Percentiles rank a stretch among this genome's conserved stretches.
Evolutionary conservation across 2,888 invertebrate genomes (phyloP).

Genomic region (Meganola albula): DNA sequence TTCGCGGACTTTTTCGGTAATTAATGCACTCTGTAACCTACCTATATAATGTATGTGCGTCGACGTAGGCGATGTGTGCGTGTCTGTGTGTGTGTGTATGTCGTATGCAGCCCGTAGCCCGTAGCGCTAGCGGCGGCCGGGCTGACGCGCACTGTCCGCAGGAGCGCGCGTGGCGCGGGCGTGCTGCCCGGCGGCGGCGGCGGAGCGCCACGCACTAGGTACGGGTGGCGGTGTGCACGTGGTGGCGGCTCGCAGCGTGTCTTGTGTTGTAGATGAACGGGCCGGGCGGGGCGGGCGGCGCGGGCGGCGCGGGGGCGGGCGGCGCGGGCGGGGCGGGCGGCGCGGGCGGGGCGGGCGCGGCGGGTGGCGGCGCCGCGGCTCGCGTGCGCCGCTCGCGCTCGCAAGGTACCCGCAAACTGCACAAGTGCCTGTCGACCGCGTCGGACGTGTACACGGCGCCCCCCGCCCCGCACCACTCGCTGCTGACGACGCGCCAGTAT

Average conservation of each 20-base stretch:
- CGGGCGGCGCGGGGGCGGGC: slow-evolving; percentile 34
- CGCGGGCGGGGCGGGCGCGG: slow-evolving; percentile 57
- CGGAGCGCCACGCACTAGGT: slow-evolving; percentile 14
- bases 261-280: slow-evolving; percentile 41
- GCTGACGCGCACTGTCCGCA: slow-evolving; percentile 45
- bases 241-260: slow-evolving; percentile 11
- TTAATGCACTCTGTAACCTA: slow-evolving; percentile 35
- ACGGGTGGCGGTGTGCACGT: slow-evolving; percentile 15
- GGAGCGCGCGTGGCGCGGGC: slow-evolving; percentile 58
- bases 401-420: slow-evolving; percentile 96
- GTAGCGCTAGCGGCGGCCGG: slow-evolving; percentile 24
- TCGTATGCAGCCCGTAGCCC: slow-evolving; percentile 35
- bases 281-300: slow-evolving; percentile 50
- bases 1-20: slow-evolving; percentile 83
- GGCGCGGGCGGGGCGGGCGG: slow-evolving; percentile 58
- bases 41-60: slow-evolving; percentile 37
- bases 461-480: slow-evolving; percentile 80
- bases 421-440: slow-evolving; percentile 94
- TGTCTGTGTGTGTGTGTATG: slow-evolving; percentile 66
- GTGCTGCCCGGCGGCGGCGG: slow-evolving; percentile 31
- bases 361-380: slow-evolving; percentile 35
- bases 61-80: slow-evolving; percentile 63
- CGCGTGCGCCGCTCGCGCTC: slow-evolving; percentile 90
- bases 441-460: slow-evolving; percentile 85
- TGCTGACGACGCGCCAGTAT: slow-evolving; percentile 93